These are phyloP conservation scores for Drosophila koepferae DNA, from an alignment of 2,888 invertebrate species.

Conservation along the genomic window DNA sequence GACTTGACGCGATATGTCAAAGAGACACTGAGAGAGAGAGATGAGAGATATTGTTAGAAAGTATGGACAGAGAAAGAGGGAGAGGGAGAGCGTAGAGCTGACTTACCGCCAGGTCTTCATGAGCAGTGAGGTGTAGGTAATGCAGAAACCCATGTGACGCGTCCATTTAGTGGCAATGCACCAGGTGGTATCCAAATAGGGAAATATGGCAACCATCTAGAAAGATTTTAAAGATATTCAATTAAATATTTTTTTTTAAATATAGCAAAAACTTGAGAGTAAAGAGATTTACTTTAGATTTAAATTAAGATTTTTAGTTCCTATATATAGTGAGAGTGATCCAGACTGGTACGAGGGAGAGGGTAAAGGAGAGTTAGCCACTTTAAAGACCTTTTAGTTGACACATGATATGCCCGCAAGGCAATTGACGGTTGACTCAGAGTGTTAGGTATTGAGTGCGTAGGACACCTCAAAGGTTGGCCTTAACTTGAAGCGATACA, in stretches of 20 bases:
- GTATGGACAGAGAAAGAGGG: background rate
- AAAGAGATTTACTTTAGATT: background rate
- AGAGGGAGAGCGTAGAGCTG: background rate
- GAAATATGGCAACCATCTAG: constrained; percentile 96
- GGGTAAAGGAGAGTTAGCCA: background rate
- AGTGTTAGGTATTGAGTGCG: background rate
- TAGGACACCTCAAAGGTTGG: background rate
- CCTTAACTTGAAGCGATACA: too few relatives aligned
- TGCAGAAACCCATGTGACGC: constrained; percentile 95
- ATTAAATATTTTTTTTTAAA: too few relatives aligned
- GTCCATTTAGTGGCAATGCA: constrained; percentile 97
- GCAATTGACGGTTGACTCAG: background rate
- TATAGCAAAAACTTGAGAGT: background rate
- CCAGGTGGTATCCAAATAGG: constrained; percentile 92
- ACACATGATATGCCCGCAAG: background rate
- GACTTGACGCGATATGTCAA: constrained; percentile 97
- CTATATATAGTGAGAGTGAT: background rate
- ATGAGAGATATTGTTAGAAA: too few relatives aligned
- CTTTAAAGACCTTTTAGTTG: background rate
- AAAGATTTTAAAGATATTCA: constrained; percentile 8
- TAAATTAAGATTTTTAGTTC: background rate
- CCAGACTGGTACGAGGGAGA: background rate
- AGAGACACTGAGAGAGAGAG: constrained; percentile 89
- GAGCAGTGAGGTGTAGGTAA: constrained; percentile 95
- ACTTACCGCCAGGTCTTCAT: constrained; percentile 97